Conservation (phyloP, 2,888 invertebrate genomes). For the Lycaena phlaeas region DNA sequence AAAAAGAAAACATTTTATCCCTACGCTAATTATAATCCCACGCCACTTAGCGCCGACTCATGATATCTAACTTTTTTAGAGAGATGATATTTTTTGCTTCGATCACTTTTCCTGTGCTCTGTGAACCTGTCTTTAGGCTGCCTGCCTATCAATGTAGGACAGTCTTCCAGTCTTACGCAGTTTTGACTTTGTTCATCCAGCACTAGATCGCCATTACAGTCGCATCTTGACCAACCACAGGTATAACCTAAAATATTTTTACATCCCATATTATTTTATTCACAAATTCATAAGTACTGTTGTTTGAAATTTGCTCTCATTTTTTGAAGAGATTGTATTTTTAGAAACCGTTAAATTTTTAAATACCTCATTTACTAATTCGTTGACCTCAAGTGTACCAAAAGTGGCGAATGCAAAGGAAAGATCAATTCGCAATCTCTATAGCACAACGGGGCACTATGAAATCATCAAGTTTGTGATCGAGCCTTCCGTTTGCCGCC, state of each 20-base stretch:
- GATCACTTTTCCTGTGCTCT: slow-evolving; percentile 9
- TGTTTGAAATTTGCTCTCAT: too few species aligned
- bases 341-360: too few species aligned
- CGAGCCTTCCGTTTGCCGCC: too few species aligned
- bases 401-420: too few species aligned
- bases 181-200: slow-evolving; percentile 28
- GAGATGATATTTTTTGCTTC: slow-evolving; percentile 4
- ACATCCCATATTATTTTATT: too few species aligned
- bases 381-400: too few species aligned
- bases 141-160: slow-evolving; percentile 17
- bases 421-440: too few species aligned
- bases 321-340: too few species aligned
- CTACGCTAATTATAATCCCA: background rate
- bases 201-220: slow-evolving; percentile 38
- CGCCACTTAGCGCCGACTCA: slow-evolving; percentile 11
- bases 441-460: too few species aligned
- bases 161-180: slow-evolving; percentile 27
- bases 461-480: too few species aligned
- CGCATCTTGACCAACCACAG: slow-evolving; percentile 60
- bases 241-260: slow-evolving; percentile 35
- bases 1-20: slow-evolving; percentile 9
- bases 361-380: too few species aligned
- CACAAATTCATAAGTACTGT: too few species aligned
- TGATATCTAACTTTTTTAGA: slow-evolving; percentile 16
- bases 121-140: slow-evolving; percentile 1